Percentiles rank a stretch among this genome's conserved stretches.
phyloP scores from a whole-genome alignment of 2,888 invertebrate species.

The Dynastes tityus region DNA sequence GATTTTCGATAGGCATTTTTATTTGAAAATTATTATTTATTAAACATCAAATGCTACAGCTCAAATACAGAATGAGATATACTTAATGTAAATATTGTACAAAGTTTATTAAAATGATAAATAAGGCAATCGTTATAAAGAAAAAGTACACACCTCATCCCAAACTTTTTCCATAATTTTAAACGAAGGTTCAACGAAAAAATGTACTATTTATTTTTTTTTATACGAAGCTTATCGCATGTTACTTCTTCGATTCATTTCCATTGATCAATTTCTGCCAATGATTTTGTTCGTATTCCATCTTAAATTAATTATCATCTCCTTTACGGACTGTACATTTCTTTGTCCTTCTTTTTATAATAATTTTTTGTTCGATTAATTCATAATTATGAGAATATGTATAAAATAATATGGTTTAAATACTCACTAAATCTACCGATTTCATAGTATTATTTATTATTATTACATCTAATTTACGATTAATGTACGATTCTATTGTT shows the following conservation, averaged over 20 bases:
- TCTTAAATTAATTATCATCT: no score
- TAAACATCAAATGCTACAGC: neutral
- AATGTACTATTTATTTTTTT: neutral
- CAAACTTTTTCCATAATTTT: neutral
- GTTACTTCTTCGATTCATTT: no score
- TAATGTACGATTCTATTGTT: conserved; percentile 30
- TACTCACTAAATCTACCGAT: conserved; percentile 22
- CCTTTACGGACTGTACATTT: neutral
- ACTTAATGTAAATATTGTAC: conserved; percentile 29
- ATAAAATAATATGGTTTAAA: conserved; percentile 3
- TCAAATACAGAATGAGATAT: neutral
- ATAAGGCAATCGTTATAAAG: conserved; percentile 14
- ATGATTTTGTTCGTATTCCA: no score
- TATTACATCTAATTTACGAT: conserved; percentile 3
- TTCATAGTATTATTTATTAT: conserved; percentile 24
- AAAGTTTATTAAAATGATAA: neutral
- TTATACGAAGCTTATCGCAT: neutral
- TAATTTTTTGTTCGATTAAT: neutral
- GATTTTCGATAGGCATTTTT: no score
- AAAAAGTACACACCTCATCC: neutral
- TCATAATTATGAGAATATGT: neutral
- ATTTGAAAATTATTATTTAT: no score
- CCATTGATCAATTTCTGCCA: no score
- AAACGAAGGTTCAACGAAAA: neutral
- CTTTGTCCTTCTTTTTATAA: neutral